A percentile compares a stretch with the other conserved stretches of the same genome.
phyloP scores from a whole-genome alignment of 2,888 invertebrate genomes.

The Nomada fucata region DNA sequence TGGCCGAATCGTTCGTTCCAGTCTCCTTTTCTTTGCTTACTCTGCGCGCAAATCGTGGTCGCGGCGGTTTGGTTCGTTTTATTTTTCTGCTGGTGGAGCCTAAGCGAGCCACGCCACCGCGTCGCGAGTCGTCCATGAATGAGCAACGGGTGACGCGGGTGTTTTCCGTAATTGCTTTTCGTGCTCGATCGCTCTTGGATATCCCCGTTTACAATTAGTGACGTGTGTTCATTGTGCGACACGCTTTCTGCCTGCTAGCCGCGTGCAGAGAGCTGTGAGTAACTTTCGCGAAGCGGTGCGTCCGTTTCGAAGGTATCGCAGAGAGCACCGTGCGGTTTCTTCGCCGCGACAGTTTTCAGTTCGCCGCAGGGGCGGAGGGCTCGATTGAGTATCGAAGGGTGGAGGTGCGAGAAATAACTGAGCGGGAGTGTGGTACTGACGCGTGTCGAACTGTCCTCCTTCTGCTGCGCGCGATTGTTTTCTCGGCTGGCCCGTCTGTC shows the following conservation, averaged over 20 bases:
- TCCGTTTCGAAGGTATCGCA: background rate
- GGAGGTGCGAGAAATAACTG: constrained; percentile 3
- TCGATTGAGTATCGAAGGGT: constrained; percentile 26
- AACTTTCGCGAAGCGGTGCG: constrained; percentile 21
- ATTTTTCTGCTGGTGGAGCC: too few species aligned
- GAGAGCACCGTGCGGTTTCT: constrained; percentile 2
- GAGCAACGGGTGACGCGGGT: constrained; percentile 58
- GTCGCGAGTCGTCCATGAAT: constrained; percentile 56
- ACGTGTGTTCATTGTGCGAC: constrained; percentile 46
- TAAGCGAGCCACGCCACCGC: constrained; percentile 7
- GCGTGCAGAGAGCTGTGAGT: constrained; percentile 31
- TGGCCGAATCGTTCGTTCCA: background rate
- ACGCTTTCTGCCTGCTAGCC: constrained; percentile 41
- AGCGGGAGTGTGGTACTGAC: constrained; percentile 1
- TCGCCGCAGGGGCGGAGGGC: constrained; percentile 1
- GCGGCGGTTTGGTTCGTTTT: background rate
- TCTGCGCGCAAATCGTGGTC: background rate
- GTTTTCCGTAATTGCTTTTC: constrained; percentile 43
- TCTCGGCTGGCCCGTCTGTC: background rate
- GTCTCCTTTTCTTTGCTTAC: background rate
- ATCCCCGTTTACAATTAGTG: constrained; percentile 20
- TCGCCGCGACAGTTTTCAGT: constrained; percentile 1
- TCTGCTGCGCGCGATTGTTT: constrained; percentile 26
- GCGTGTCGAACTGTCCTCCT: constrained; percentile 3
- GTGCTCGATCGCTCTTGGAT: constrained; percentile 36